A percentile compares a stretch with the other conserved stretches of the same genome.
These are phyloP conservation scores for Lepidotrigona ventralis DNA, from an alignment of 1,140 invertebrate species.

Conservation along the genomic window DNA sequence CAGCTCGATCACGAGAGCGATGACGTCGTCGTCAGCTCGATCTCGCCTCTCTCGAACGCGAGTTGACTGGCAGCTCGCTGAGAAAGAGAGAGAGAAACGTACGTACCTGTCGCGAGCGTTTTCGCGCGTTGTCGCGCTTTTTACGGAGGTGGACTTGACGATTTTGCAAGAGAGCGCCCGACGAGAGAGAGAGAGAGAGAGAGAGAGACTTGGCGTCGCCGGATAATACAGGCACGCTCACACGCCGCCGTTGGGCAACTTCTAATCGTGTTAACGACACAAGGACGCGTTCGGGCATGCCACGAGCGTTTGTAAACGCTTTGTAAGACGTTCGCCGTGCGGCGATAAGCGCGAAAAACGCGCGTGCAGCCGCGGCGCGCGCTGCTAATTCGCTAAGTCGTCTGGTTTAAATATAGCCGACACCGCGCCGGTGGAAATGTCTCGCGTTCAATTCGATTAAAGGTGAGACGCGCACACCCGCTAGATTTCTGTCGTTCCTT, in stretches of 20 bases:
- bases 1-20: not conserved
- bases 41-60: not conserved
- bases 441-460: constrained; percentile 31
- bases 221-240: constrained; percentile 60
- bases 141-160: constrained; percentile 62
- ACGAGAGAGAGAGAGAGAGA: too few relatives aligned
- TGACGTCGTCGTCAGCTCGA: not conserved
- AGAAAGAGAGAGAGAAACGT: not conserved
- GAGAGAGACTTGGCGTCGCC: constrained; percentile 48
- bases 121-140: constrained; percentile 49
- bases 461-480: not conserved
- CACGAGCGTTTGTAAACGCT: constrained; percentile 47
- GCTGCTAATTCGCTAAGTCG: constrained; percentile 19
- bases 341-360: constrained; percentile 24
- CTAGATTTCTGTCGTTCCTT: not conserved
- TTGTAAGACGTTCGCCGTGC: constrained; percentile 23
- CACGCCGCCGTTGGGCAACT: constrained; percentile 59
- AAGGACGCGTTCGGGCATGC: constrained; percentile 57
- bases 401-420: constrained; percentile 17
- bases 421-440: not conserved
- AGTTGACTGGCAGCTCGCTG: not conserved
- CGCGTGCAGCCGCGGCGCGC: constrained; percentile 28
- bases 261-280: constrained; percentile 69
- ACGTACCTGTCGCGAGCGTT: constrained; percentile 31
- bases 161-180: constrained; percentile 56